These are phyloP conservation scores for Mesitornis unicolor DNA, from an alignment of 2,113 vertebrate species.

Conservation along the genomic window DNA sequence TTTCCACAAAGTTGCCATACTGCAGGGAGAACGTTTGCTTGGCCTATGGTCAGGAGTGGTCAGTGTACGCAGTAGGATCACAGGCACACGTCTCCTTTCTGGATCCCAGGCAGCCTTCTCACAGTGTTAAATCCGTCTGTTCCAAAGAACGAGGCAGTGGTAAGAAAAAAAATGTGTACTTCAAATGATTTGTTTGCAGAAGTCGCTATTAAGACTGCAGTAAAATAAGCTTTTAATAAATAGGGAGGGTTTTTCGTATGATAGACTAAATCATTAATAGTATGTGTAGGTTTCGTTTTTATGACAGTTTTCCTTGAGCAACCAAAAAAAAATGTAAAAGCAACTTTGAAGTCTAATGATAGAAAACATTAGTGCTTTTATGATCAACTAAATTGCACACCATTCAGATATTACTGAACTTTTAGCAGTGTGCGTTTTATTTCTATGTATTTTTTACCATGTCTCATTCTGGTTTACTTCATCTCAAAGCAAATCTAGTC, in stretches of 20 bases:
- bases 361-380: neutral
- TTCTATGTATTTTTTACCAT: neutral
- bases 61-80: slow-evolving; percentile 95
- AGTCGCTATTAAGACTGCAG: neutral
- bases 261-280: neutral
- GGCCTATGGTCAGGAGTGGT: slow-evolving; percentile 96
- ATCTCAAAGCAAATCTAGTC: neutral
- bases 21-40: slow-evolving; percentile 98
- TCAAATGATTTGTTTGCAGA: neutral
- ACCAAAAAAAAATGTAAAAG: neutral
- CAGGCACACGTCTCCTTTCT: slow-evolving; percentile 97
- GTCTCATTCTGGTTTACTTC: neutral
- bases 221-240: neutral
- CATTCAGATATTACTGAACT: neutral
- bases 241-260: neutral
- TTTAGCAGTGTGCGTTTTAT: neutral
- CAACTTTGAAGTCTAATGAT: neutral
- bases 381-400: neutral
- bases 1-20: slow-evolving; percentile 94
- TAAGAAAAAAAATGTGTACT: slow-evolving; percentile 68
- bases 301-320: neutral
- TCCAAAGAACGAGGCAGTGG: slow-evolving; percentile 94
- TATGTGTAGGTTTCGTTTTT: neutral
- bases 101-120: slow-evolving; percentile 90
- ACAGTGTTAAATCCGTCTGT: slow-evolving; percentile 90